Evolutionary conservation across 2,888 invertebrate species (phyloP), one percentile per base, ranked within the genome.

Genomic region (Fragum fragum): DNA sequence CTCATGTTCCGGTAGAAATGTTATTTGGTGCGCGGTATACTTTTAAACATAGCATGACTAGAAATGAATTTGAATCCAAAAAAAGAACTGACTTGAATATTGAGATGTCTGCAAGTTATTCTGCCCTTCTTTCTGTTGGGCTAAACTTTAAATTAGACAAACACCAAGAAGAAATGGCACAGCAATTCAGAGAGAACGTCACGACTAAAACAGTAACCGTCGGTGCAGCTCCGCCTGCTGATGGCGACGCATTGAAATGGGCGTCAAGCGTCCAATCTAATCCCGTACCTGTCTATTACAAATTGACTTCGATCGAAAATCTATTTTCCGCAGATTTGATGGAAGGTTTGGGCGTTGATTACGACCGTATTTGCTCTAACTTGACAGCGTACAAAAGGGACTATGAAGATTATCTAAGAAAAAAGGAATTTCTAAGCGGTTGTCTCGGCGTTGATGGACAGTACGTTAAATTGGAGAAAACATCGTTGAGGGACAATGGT

Each of bases 11-110:
- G 2, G 57, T 53, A 23, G 73, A 70, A 26, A 52, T 76, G 2
- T 74, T 66, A 11, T 85, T 81, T 68, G 81, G 85, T 18, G 85
- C 85, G 0, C 66, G 72, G 21, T 85, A 68, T 42, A 79, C 76
- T 14, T 68, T 76, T 32, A 68, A 81, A 66, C 66, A 79, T 32
- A 79, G 71, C 29, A 85, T 85, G 85, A 32, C 57, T 0, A 68
- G 71, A 21, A 47, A 0, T 39, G 36, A 36, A 5, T 85, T 70
- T 47, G 66, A 79, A 36, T 26, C 11, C 0, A 39, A 79, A 42
- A n/a, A 36, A 21, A 18, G 36, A 55, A 47, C 55, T 0, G 76
- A 69, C 1, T 47, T 79, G 7, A 74, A 79, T 47, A 63, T 85
- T 9, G 79, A 68, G 5, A 68, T 71, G 11, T 26, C 36, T 14